Base-by-base conservation (phyloP, 2,888 invertebrate genomes). In the Apodemia mormo region DNA sequence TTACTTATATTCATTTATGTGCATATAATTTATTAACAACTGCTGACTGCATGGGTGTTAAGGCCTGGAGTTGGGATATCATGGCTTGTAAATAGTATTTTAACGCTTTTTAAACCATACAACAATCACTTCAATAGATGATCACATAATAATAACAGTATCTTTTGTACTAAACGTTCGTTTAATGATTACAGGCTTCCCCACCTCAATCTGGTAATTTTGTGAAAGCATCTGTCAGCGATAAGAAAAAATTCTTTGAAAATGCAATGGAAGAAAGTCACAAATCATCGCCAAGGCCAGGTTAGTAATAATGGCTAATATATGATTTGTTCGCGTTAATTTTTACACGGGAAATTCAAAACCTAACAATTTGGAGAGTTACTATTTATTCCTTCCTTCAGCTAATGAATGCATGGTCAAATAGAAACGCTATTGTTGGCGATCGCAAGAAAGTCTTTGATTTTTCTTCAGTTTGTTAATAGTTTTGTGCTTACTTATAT, bases 221-320 rank as follows among this genome's bases (percentile, higher is more conserved):
- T 83, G 95, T 95, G 83, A 97, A 97, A 94, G 96, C 98, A 86
- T 96, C 96, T 73, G 98, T 99, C 83, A 97, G 97, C 88, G 97
- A 98, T 92, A 97, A 97, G 94, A 98, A 98, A 91, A 97, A 96
- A 85, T 97, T 98, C 92, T 99, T 99, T 89, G 99, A 99, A 93
- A 96, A 97, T 85, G 98, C 98, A 74, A 98, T 99, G 96, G 97
- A 98, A 92, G 97, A 98, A 87, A 97, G 97, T 87, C 96, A 97
- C 79, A 97, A 97, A 89, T 96, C 97, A 75, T 95, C 96, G 79
- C 96, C 96, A 68, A 97, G 97, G 92, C 95, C 97, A 94, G 97
- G 97, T 97, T 80, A 75, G 54, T 69, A 69, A 61, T 61, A 0
- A 40, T 7, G 8, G 40, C 33, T 33, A 33, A 22, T n/a, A 0